A percentile compares a stretch with the other conserved stretches of the same genome.
These are phyloP conservation scores for Axinella damicornis DNA, from an alignment of 37 sponge, comb jelly and placozoan genomes.

Conservation along the genomic window DNA sequence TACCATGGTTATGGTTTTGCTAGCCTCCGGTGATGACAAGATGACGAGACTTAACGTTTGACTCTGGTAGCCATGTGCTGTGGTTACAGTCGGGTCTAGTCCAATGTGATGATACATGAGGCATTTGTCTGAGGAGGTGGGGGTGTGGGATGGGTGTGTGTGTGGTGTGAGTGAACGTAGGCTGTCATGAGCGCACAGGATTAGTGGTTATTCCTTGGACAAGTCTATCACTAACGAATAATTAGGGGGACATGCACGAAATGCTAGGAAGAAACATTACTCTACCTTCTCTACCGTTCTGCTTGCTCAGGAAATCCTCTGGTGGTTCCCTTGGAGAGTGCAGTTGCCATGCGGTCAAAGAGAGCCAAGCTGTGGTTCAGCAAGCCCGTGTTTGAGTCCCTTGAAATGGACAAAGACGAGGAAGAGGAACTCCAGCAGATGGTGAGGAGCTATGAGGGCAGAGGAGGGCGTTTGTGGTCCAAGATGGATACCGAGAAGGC, in stretches of 20 bases:
- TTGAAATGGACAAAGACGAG: slow-evolving; percentile 73
- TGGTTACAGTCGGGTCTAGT: background rate
- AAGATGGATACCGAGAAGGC: background rate
- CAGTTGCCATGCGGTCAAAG: slow-evolving; percentile 35
- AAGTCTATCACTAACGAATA: no score
- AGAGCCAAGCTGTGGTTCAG: slow-evolving; percentile 68
- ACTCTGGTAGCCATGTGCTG: background rate
- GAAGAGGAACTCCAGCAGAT: slow-evolving; percentile 67
- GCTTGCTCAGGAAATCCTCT: slow-evolving; percentile 73
- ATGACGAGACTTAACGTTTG: slow-evolving; percentile 21
- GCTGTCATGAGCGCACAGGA: background rate
- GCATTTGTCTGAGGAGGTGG: slow-evolving; percentile 29
- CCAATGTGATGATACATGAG: slow-evolving; percentile 8
- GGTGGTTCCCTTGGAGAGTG: slow-evolving; percentile 62
- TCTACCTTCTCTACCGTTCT: background rate
- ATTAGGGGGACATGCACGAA: no score
- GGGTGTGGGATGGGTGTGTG: background rate
- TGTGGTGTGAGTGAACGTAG: background rate
- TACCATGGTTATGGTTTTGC: no score
- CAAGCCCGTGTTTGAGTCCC: slow-evolving; percentile 49
- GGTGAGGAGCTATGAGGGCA: slow-evolving; percentile 32
- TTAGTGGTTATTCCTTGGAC: no score
- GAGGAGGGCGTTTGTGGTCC: slow-evolving; percentile 6
- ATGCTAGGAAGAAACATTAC: background rate
- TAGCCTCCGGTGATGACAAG: slow-evolving; percentile 13